Evolutionary conservation across 2,113 vertebrate species (phyloP).

Genomic region (Menura novaehollandiae): DNA sequence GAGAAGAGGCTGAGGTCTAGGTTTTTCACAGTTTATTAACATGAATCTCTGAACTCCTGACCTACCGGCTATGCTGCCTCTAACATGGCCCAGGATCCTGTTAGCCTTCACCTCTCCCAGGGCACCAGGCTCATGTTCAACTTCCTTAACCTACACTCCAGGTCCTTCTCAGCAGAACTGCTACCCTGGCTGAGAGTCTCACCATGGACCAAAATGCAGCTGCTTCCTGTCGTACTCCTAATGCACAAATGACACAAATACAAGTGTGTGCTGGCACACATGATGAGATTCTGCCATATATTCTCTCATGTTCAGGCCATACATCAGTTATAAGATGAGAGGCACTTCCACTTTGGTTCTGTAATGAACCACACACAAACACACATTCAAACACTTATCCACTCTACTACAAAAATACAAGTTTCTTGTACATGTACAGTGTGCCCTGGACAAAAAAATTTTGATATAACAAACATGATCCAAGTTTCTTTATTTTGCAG

Average conservation of each 20-base stretch:
- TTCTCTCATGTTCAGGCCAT: background rate
- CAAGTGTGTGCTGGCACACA: background rate
- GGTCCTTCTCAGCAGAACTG: background rate
- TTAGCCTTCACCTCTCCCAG: background rate
- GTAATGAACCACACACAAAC: background rate
- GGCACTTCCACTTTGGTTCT: background rate
- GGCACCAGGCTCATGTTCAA: background rate
- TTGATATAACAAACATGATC: background rate
- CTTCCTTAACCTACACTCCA: background rate
- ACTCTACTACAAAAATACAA: background rate
- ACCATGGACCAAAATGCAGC: background rate
- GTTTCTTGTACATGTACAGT: background rate
- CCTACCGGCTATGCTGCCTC: background rate
- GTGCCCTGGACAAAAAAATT: background rate
- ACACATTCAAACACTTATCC: background rate
- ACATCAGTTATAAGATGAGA: background rate
- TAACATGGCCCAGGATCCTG: background rate
- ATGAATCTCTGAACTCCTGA: background rate
- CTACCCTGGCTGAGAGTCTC: background rate
- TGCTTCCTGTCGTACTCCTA: background rate
- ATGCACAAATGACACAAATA: background rate
- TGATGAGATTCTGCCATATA: background rate
- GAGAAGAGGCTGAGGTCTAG: background rate
- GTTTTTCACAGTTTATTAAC: background rate
- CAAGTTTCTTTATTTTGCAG: background rate